Base-by-base conservation (phyloP, 2,797 vertebrate genomes). In the Alfaro cultratus region DNA sequence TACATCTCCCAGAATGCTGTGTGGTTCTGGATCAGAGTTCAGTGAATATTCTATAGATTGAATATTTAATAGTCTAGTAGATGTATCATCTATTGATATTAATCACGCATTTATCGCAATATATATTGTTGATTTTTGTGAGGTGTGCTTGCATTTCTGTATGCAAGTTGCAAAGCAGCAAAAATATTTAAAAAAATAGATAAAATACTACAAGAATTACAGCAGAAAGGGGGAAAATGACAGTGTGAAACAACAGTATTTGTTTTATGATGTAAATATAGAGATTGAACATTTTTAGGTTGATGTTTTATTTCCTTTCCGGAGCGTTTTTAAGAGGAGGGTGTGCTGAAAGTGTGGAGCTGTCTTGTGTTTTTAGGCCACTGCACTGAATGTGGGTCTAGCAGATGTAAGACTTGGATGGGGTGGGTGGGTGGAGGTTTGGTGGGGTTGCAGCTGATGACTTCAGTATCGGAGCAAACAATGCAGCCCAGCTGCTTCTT, bases 401-500 rank as follows among this genome's bases (percentile, higher is more conserved):
- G 64, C 64, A 73, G 68, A 78, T 78, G 68, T 36, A 60, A 78
- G 29, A 46, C 67, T 57, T 10, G 18, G 68, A 39, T 70, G 67
- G 67, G 10, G 41, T 41, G 47, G 64, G 51, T 12, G 13, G n/a
- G 60, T n/a, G 57, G 57, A 31, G 57, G 57, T 29, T 31, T 2
- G 57, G 15, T 62, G 29, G n/a, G 13, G 13, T 31, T 71, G 77
- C 77, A 78, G 77, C 77, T 73, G 77, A 78, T 78, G 51, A 39
- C 60, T 72, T 78, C 43, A 78, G 77, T 73, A 78, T 26, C 26
- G 13, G 68, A 78, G 53, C 70, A 73, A 73, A 73, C 60, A 80
- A 74, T 55, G 78, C 53, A n/a, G 70, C 12, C 70, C 77, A 78
- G 68, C 70, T 78, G 77, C 77, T 72, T 9, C 39, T 75, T 75